Evolutionary conservation across 1,140 invertebrate genomes (phyloP).

Genomic region (Drosophila pseudoobscura): DNA sequence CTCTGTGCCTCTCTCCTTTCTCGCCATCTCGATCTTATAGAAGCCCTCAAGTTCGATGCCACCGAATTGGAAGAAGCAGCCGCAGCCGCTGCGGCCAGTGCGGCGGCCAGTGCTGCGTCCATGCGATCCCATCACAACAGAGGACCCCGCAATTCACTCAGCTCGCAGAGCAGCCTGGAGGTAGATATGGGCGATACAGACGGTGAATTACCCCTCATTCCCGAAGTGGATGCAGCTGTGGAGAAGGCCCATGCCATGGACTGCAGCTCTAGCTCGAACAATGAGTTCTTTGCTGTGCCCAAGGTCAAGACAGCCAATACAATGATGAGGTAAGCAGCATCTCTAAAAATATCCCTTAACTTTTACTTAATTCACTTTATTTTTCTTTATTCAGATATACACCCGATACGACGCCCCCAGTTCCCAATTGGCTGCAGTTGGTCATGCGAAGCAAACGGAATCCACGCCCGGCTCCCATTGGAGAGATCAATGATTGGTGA

Average conservation of each 20-base stretch:
- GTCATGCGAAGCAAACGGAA: slow-evolving; percentile 82
- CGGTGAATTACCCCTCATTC: slow-evolving; percentile 56
- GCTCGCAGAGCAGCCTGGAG: slow-evolving; percentile 71
- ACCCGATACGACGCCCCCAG: slow-evolving; percentile 70
- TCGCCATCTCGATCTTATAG: slow-evolving; percentile 71
- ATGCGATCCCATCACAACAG: slow-evolving; percentile 45
- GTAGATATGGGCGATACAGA: slow-evolving; percentile 58
- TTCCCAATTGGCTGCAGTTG: slow-evolving; percentile 82
- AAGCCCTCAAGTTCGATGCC: slow-evolving; percentile 77
- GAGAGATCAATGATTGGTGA: slow-evolving; percentile 65
- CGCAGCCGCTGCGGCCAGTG: slow-evolving; percentile 34
- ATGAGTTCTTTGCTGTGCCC: slow-evolving; percentile 70
- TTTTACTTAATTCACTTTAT: neutral
- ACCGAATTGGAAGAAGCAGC: slow-evolving; percentile 60
- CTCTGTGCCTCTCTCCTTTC: slow-evolving; percentile 75
- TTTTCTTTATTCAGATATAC: slow-evolving; percentile 57
- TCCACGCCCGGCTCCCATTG: slow-evolving; percentile 39
- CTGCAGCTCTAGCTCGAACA: slow-evolving; percentile 5
- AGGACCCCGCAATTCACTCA: slow-evolving; percentile 53
- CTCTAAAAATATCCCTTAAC: neutral
- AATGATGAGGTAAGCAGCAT: slow-evolving; percentile 67
- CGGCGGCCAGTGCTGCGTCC: neutral
- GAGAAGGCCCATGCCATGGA: slow-evolving; percentile 63
- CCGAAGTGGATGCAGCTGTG: slow-evolving; percentile 63
- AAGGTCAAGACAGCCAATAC: slow-evolving; percentile 69